phyloP scores from a whole-genome alignment of 1,140 invertebrate genomes.

The Meloidogyne exigua region DNA sequence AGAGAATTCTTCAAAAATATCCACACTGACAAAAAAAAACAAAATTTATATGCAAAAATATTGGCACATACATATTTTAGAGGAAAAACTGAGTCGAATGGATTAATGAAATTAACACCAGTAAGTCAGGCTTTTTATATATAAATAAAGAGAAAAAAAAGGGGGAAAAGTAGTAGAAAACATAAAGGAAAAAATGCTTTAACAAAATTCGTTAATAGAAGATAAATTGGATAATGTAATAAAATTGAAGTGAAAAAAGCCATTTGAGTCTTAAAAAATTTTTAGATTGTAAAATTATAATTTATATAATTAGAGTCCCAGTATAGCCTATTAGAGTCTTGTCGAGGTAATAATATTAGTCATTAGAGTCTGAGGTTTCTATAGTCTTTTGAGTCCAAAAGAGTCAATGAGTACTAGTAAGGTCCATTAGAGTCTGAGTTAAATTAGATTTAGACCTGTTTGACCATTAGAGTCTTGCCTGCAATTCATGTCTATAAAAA shows the following conservation, averaged over 20 bases:
- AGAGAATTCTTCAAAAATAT: not conserved
- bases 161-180: not conserved
- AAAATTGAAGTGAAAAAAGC: not conserved
- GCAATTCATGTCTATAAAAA: too few species aligned
- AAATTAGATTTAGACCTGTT: too few species aligned
- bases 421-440: too few species aligned
- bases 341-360: too few species aligned
- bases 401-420: not conserved
- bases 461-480: too few species aligned
- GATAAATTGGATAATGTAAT: not conserved
- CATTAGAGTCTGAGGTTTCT: too few species aligned
- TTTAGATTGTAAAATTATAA: too few species aligned
- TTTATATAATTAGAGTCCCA: too few species aligned
- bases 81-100: not conserved
- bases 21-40: not conserved
- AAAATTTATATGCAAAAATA: not conserved
- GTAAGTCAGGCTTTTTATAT: not conserved
- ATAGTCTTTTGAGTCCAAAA: not conserved
- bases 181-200: not conserved
- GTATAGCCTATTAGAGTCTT: not conserved
- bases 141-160: not conserved
- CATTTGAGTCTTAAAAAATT: not conserved
- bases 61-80: not conserved
- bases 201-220: not conserved
- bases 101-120: constrained; percentile 5